A percentile compares a stretch with the other conserved stretches of the same genome.
Conservation (phyloP, 2,888 invertebrate genomes). For the Lasioglossum villosulum region DNA sequence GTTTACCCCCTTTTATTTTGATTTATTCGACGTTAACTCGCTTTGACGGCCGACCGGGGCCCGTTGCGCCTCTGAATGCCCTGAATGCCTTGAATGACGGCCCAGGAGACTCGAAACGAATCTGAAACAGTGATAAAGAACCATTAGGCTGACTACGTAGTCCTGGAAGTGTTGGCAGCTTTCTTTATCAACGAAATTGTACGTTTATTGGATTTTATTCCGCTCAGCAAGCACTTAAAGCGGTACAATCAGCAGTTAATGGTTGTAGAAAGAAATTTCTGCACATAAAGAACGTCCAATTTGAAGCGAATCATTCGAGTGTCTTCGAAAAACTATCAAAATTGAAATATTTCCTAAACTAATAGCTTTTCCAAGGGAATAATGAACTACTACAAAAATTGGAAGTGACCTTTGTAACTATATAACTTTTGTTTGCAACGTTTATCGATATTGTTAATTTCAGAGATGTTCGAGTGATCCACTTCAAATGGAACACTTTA, state of each 20-base stretch:
- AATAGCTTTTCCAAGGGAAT: too few relatives aligned
- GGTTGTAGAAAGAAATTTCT: neutral
- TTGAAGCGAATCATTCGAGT: neutral
- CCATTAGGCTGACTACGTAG: neutral
- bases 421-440: neutral
- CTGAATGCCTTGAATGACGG: slow-evolving; percentile 59
- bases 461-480: neutral
- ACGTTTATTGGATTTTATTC: neutral
- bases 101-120: slow-evolving; percentile 11
- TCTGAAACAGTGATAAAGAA: slow-evolving; percentile 38
- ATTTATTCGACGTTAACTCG: slow-evolving; percentile 83
- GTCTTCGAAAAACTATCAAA: neutral
- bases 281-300: neutral
- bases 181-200: neutral
- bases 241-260: neutral
- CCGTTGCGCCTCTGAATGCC: slow-evolving; percentile 62
- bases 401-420: neutral
- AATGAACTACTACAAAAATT: too few relatives aligned
- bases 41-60: slow-evolving; percentile 67
- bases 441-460: neutral
- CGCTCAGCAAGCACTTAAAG: neutral
- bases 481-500: too few relatives aligned
- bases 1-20: slow-evolving; percentile 80
- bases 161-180: neutral
- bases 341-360: neutral